Evolutionary conservation across 2,888 invertebrate genomes (phyloP).

Genomic region (Nomada goodeniana): DNA sequence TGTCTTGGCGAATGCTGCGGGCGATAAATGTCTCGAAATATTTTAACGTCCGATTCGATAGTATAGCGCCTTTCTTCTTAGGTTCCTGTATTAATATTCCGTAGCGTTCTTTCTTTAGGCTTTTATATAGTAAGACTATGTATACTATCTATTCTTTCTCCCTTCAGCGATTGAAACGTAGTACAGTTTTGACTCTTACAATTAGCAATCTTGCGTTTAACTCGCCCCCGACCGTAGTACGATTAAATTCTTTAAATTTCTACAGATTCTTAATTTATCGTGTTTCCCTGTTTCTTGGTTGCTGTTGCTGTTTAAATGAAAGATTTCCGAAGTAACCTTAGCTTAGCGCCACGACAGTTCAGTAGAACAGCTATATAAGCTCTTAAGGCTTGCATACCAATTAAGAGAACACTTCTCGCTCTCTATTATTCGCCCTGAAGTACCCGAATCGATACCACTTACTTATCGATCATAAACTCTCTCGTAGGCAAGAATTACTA

Average conservation of each 20-base stretch:
- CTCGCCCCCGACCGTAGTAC: conserved; percentile 34
- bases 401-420: conserved; percentile 68
- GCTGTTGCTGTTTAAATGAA: conserved; percentile 20
- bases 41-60: conserved; percentile 42
- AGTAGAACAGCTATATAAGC: conserved; percentile 66
- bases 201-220: conserved; percentile 40
- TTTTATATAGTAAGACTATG: conserved; percentile 45
- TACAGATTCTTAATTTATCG: neutral
- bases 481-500: conserved; percentile 58
- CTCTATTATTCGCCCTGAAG: conserved; percentile 65
- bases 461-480: conserved; percentile 65
- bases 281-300: neutral
- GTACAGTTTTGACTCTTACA: conserved; percentile 19
- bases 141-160: conserved; percentile 42
- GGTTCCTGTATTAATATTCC: conserved; percentile 62
- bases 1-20: conserved; percentile 44
- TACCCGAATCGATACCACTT: conserved; percentile 67
- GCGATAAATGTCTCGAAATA: conserved; percentile 27
- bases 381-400: conserved; percentile 70
- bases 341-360: conserved; percentile 62
- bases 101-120: conserved; percentile 61
- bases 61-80: conserved; percentile 58
- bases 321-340: conserved; percentile 61
- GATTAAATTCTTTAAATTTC: conserved; percentile 19
- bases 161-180: conserved; percentile 54